Evolutionary conservation across 2,888 invertebrate species (phyloP), one percentile per base, ranked within the genome.

Genomic region (Pterostichus niger): DNA sequence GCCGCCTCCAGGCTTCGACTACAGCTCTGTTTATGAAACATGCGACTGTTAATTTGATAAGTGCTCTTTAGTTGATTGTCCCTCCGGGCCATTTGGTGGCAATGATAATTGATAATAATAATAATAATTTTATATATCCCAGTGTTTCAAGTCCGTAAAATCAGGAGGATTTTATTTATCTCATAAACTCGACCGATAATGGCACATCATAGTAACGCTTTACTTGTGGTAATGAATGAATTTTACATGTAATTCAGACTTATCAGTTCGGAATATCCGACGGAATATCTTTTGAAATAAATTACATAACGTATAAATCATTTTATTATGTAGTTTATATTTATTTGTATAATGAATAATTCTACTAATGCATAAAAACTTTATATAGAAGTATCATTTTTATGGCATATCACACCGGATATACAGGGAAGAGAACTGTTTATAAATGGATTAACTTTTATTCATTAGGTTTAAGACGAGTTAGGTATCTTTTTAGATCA

Each of bases 41-140:
- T 10, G 13, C 4, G 24, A 71, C 24, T 31, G 68, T 80, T 80
- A 64, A 80, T 68, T 68, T 33, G 49, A 68, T 80, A 80, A 80
- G 80, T 68, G 80, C 80, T 68, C 46, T 68, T 31, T 46, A 7
- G 31, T 68, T 80, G 68, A 80, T 49, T 80, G 61, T 68, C 80
- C 52, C 68, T 49, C 24, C n/a, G 13, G 71, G 71, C 71, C 46
- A 44, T 71, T 71, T 6, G 24, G 24, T 17, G 46, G 46, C 31
- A 52, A 49, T 64, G 64, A 49, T 80, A 80, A 80, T 80, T 80
- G 80, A 80, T 80, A 80, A 68, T 80, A 80, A 80, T 80, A 80
- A 80, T 71, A 46, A 46, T 71, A 40, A 64, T 64, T 71, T 46
- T 71, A 71, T 71, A 54, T 54, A 15, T 54, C 59, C 59, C 31